Evolutionary conservation across 1,140 invertebrate genomes (phyloP).

Genomic region (Cataglyphis hispanica): DNA sequence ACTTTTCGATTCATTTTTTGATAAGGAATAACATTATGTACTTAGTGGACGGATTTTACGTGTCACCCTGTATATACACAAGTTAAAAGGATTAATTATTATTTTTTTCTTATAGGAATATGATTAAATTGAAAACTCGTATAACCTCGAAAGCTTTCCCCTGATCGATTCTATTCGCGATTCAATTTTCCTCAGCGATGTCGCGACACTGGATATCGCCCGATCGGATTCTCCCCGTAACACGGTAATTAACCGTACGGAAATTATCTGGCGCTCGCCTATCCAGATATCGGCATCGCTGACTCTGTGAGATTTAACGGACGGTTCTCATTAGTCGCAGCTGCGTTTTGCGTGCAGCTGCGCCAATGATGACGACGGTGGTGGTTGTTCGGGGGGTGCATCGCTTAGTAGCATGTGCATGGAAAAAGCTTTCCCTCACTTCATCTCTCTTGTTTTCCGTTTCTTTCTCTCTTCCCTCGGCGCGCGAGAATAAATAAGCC

Average conservation of each 20-base stretch:
- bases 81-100: background rate
- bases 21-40: no score
- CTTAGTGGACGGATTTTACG: no score
- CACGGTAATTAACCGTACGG: constrained; percentile 38
- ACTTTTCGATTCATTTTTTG: no score
- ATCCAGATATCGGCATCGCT: constrained; percentile 44
- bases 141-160: background rate
- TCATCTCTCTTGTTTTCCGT: background rate
- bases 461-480: background rate
- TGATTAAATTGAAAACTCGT: background rate
- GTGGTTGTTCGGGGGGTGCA: constrained; percentile 18
- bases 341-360: constrained; percentile 58
- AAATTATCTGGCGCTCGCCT: constrained; percentile 27
- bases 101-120: background rate
- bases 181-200: background rate
- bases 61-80: no score
- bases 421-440: constrained; percentile 39
- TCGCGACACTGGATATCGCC: background rate
- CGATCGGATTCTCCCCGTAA: constrained; percentile 50
- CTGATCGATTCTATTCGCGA: background rate
- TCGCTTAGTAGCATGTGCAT: constrained; percentile 38
- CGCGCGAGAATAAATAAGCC: constrained; percentile 64
- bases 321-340: constrained; percentile 60
- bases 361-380: constrained; percentile 18
- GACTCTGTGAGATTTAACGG: constrained; percentile 54